A percentile compares a stretch with the other conserved stretches of the same genome.
These are phyloP conservation scores for Ctenopoma kingsleyae DNA, from an alignment of 2,797 vertebrate species.

Conservation along the genomic window DNA sequence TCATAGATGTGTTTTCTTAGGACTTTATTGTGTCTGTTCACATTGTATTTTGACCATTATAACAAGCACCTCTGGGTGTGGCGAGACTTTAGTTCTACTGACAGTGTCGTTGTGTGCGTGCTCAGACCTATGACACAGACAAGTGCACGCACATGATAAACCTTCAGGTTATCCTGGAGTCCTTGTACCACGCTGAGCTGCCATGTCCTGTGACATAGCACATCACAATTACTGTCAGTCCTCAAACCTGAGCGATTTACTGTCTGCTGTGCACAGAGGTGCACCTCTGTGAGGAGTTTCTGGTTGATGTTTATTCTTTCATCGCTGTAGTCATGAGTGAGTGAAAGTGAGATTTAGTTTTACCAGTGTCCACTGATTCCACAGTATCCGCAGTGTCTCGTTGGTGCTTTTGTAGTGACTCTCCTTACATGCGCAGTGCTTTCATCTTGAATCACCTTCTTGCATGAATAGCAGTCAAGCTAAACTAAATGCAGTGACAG, in stretches of 20 bases:
- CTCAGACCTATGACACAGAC: slow-evolving; percentile 21
- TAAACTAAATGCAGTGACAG: slow-evolving; percentile 11
- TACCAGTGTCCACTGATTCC: background rate
- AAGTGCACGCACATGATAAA: background rate
- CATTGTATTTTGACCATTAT: slow-evolving; percentile 44
- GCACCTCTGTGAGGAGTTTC: background rate
- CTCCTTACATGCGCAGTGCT: slow-evolving; percentile 3
- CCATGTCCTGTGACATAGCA: slow-evolving; percentile 34
- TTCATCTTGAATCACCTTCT: slow-evolving; percentile 38
- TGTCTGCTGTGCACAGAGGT: background rate
- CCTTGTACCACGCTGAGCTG: slow-evolving; percentile 37
- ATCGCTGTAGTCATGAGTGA: background rate
- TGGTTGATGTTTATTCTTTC: slow-evolving; percentile 14
- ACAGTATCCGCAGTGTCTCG: background rate
- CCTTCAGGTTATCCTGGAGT: slow-evolving; percentile 37
- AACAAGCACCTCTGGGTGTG: slow-evolving; percentile 54
- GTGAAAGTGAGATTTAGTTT: background rate
- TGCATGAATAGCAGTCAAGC: slow-evolving; percentile 26
- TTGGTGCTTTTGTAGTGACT: slow-evolving; percentile 10
- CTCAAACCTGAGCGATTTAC: slow-evolving; percentile 11
- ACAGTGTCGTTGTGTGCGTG: slow-evolving; percentile 53
- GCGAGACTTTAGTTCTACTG: slow-evolving; percentile 52
- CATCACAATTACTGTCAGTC: slow-evolving; percentile 49
- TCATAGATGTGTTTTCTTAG: background rate
- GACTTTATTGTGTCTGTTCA: slow-evolving; percentile 34